These are phyloP conservation scores for Torymus auratus DNA, from an alignment of 2,888 invertebrate species.

Conservation along the genomic window DNA sequence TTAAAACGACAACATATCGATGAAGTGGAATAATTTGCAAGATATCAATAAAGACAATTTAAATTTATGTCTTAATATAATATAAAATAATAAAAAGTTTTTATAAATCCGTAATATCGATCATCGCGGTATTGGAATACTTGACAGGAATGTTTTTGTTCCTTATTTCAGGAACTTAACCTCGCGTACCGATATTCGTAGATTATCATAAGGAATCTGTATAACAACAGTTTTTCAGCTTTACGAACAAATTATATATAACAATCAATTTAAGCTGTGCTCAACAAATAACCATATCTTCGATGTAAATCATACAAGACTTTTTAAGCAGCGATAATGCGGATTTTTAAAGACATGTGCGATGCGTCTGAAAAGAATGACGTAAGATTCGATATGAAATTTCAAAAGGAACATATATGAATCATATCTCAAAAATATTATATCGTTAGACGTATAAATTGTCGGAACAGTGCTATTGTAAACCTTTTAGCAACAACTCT, in stretches of 20 bases:
- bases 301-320: constrained; percentile 44
- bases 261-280: constrained; percentile 55
- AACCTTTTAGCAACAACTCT: constrained; percentile 65
- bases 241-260: constrained; percentile 36
- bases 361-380: constrained; percentile 2
- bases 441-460: constrained; percentile 63
- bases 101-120: constrained; percentile 56
- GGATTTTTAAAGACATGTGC: constrained; percentile 54
- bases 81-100: constrained; percentile 34
- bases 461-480: constrained; percentile 64
- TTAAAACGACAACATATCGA: constrained; percentile 34
- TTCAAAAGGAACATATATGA: constrained; percentile 47
- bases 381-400: constrained; percentile 31
- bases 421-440: constrained; percentile 61
- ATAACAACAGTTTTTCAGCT: constrained; percentile 17
- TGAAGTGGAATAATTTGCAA: constrained; percentile 7
- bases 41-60: constrained; percentile 33
- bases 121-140: constrained; percentile 4
- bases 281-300: constrained; percentile 58
- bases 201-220: constrained; percentile 31
- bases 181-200: constrained; percentile 58
- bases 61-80: constrained; percentile 39
- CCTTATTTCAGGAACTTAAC: constrained; percentile 59
- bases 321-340: constrained; percentile 53
- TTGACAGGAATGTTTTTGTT: constrained; percentile 34